phyloP scores from a whole-genome alignment of 1,140 invertebrate species.

The Sminthurinus signatus region DNA sequence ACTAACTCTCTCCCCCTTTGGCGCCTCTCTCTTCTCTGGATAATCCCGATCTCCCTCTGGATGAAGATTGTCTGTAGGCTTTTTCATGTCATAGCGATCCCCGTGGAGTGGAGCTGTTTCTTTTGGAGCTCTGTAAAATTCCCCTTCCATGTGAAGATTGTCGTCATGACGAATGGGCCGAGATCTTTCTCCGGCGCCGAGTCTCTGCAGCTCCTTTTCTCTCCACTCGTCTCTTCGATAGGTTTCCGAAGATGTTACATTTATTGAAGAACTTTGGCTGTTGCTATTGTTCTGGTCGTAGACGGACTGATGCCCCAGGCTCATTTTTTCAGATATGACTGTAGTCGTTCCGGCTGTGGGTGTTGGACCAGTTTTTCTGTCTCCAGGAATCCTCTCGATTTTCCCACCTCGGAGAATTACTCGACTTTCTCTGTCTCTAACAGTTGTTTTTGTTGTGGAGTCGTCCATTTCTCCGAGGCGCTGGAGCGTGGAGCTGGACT shows the following conservation, averaged over 20 bases:
- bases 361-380: not conserved
- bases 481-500: conserved; percentile 18
- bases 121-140: conserved; percentile 47
- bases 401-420: conserved; percentile 11
- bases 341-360: not conserved
- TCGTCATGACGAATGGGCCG: conserved; percentile 35
- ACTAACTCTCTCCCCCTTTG: not conserved
- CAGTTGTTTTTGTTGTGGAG: not conserved
- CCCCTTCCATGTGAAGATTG: conserved; percentile 40
- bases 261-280: too few relatives aligned
- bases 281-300: not conserved
- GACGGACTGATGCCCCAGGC: not conserved
- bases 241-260: too few relatives aligned
- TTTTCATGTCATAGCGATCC: conserved; percentile 36
- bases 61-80: conserved; percentile 43
- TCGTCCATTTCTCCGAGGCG: not conserved
- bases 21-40: not conserved
- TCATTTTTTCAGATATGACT: not conserved
- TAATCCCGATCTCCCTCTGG: conserved; percentile 47
- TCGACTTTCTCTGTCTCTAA: not conserved
- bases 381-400: not conserved
- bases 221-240: conserved; percentile 40
- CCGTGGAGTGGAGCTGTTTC: conserved; percentile 12
- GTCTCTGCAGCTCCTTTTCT: conserved; percentile 38
- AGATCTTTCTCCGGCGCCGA: conserved; percentile 14